These are phyloP conservation scores for Lithosia quadra DNA, from an alignment of 2,888 invertebrate species.

Conservation along the genomic window DNA sequence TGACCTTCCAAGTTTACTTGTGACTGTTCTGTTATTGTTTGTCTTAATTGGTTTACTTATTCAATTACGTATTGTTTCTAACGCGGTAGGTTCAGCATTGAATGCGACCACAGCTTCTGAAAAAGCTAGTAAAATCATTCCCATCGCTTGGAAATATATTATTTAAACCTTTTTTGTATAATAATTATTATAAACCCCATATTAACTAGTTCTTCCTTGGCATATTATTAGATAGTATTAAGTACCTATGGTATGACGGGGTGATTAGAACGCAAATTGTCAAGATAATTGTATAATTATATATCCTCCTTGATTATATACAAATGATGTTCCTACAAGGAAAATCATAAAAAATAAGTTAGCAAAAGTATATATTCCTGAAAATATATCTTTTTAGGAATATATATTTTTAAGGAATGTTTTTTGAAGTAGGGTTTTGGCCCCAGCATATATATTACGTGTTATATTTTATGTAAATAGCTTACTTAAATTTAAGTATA, in stretches of 20 bases:
- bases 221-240: not conserved
- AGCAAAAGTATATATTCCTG: not conserved
- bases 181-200: not conserved
- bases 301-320: not conserved
- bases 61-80: not conserved
- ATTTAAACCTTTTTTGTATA: not conserved
- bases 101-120: too few species aligned
- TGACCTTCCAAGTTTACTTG: too few species aligned
- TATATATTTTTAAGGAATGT: not conserved
- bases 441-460: not conserved
- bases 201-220: not conserved
- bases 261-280: not conserved
- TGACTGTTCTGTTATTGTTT: not conserved
- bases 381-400: too few species aligned
- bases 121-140: not conserved
- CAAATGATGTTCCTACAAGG: not conserved
- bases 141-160: not conserved
- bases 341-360: not conserved
- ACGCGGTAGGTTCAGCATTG: not conserved
- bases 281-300: not conserved
- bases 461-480: not conserved
- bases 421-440: not conserved
- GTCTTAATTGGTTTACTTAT: not conserved
- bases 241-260: not conserved
- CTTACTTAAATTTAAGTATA: constrained; percentile 2